A percentile compares a stretch with the other conserved stretches of the same genome.
phyloP scores from a whole-genome alignment of 1,140 invertebrate genomes.

The Drosophila erecta region DNA sequence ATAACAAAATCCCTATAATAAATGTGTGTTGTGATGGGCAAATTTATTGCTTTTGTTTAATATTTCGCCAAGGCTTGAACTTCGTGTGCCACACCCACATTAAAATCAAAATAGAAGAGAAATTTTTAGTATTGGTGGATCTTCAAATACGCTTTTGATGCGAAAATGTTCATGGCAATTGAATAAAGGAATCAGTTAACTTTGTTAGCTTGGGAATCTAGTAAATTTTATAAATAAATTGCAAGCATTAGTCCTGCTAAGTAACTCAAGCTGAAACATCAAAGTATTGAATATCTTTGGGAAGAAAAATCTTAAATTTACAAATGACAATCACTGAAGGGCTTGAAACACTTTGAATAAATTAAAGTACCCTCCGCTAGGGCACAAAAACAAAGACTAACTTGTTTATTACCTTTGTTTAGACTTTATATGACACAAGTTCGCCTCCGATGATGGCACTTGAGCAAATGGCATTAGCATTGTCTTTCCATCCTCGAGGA shows the following conservation, averaged over 20 bases:
- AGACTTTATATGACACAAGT: constrained; percentile 71
- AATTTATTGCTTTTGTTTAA: constrained; percentile 12
- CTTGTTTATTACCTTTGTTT: constrained; percentile 81
- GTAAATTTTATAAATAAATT: no score
- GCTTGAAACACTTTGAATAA: background rate
- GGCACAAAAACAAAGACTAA: constrained; percentile 34
- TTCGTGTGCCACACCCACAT: constrained; percentile 40
- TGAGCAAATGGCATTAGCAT: constrained; percentile 74
- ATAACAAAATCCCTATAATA: constrained; percentile 22
- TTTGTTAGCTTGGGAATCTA: no score
- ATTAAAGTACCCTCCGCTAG: constrained; percentile 4
- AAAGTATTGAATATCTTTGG: no score
- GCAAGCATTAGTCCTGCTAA: no score
- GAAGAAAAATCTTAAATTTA: background rate
- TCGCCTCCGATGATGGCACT: constrained; percentile 62
- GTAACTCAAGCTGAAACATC: no score
- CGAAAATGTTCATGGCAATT: background rate
- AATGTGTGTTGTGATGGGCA: constrained; percentile 10
- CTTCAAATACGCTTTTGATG: background rate
- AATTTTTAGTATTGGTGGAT: background rate
- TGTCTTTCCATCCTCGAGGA: constrained; percentile 40
- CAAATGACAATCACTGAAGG: no score
- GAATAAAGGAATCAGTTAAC: background rate
- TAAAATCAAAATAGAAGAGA: background rate
- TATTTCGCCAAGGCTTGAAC: constrained; percentile 33